phyloP scores from a whole-genome alignment of 2,888 invertebrate species.

The Luperina testacea region DNA sequence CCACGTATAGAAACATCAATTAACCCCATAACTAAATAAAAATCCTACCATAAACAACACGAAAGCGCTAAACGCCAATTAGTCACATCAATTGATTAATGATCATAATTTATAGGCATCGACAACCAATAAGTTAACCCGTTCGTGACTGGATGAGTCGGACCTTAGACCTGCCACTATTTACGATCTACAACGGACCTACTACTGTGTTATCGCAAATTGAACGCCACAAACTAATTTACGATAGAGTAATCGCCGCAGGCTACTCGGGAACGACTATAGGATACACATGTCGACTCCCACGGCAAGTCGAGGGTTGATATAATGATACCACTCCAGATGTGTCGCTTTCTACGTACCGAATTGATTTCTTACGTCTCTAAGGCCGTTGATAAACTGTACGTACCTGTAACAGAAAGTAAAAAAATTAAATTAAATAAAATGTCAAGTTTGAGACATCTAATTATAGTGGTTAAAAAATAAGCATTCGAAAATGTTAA shows the following conservation, averaged over 20 bases:
- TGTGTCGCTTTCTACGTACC: constrained; percentile 68
- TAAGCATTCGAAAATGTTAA: constrained; percentile 28
- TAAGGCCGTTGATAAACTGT: constrained; percentile 35
- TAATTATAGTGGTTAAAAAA: constrained; percentile 24
- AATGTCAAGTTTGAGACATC: constrained; percentile 23
- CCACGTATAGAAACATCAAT: constrained; percentile 27
- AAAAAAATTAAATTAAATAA: constrained; percentile 52
- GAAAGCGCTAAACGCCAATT: constrained; percentile 56
- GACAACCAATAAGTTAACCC: constrained; percentile 56
- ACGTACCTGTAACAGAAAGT: constrained; percentile 77
- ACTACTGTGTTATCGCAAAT: constrained; percentile 77
- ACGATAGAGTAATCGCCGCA: constrained; percentile 68
- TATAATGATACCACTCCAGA: constrained; percentile 53
- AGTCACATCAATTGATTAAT: constrained; percentile 64
- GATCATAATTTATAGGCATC: constrained; percentile 60
- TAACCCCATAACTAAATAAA: constrained; percentile 30
- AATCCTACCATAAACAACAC: constrained; percentile 20
- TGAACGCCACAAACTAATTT: constrained; percentile 75
- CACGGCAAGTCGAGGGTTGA: constrained; percentile 51
- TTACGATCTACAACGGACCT: constrained; percentile 69
- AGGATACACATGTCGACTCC: constrained; percentile 62
- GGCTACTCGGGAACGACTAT: constrained; percentile 54
- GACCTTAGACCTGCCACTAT: constrained; percentile 65
- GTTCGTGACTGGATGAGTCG: constrained; percentile 64
- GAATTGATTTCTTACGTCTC: constrained; percentile 50